A percentile compares a stretch with the other conserved stretches of the same genome.
These are phyloP conservation scores for Ceratosolen solmsi DNA, from an alignment of 1,140 invertebrate genomes.

Conservation along the genomic window DNA sequence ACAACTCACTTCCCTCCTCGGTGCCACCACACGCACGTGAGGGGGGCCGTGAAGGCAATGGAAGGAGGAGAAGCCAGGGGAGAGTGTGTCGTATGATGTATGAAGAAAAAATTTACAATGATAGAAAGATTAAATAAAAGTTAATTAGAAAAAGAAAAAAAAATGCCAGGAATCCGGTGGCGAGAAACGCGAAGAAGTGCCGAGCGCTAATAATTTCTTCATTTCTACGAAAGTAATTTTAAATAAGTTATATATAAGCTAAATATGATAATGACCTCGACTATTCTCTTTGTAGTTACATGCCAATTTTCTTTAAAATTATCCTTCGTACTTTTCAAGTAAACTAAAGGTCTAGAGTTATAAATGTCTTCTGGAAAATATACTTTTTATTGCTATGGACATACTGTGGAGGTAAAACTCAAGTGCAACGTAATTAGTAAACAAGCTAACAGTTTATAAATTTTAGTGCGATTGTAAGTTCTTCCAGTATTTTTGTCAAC, in stretches of 20 bases:
- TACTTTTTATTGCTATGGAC: constrained; percentile 2
- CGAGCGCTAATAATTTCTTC: constrained; percentile 42
- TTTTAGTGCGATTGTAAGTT: neutral
- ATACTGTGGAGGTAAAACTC: neutral
- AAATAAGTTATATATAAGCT: neutral
- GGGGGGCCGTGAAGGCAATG: neutral
- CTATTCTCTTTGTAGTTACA: constrained; percentile 13
- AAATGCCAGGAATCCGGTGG: neutral
- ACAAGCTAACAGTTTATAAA: neutral
- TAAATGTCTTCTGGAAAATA: constrained; percentile 24
- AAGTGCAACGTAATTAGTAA: neutral
- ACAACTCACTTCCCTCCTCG: constrained; percentile 45
- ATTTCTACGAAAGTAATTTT: constrained; percentile 40
- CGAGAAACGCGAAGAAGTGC: neutral
- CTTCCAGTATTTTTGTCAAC: neutral
- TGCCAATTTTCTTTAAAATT: constrained; percentile 46
- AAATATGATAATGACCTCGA: neutral
- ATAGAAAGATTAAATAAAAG: constrained; percentile 43
- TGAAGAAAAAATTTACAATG: constrained; percentile 28
- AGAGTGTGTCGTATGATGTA: neutral
- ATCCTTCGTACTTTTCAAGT: constrained; percentile 19
- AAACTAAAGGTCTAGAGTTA: neutral
- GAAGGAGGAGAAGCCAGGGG: neutral
- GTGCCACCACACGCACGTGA: neutral
- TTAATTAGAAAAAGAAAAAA: constrained; percentile 21